Percentiles rank a stretch among this genome's conserved stretches.
Evolutionary conservation across 2,888 invertebrate species (phyloP).

Genomic region (Pterostichus madidus): DNA sequence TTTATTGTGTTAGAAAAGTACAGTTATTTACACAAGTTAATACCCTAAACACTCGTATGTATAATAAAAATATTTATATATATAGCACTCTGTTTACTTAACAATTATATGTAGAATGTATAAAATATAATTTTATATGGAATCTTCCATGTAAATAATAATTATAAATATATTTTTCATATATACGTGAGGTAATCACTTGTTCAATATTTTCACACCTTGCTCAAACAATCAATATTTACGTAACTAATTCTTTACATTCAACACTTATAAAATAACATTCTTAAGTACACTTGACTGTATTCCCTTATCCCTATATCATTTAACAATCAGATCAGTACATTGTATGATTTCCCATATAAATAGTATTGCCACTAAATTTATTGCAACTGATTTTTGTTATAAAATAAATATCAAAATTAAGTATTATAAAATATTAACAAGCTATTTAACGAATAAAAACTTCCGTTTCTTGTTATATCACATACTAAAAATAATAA

Average conservation of each 20-base stretch:
- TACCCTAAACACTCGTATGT: slow-evolving; percentile 62
- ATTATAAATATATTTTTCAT: slow-evolving; percentile 62
- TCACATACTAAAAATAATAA: slow-evolving; percentile 55
- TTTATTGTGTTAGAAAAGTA: slow-evolving; percentile 70
- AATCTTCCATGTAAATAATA: slow-evolving; percentile 56
- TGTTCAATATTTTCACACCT: slow-evolving; percentile 51
- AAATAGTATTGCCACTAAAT: slow-evolving; percentile 53
- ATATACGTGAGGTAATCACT: slow-evolving; percentile 53
- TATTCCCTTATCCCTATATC: slow-evolving; percentile 49
- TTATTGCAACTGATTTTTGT: slow-evolving; percentile 47
- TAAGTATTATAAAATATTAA: slow-evolving; percentile 48
- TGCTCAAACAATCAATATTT: slow-evolving; percentile 30
- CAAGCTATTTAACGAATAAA: slow-evolving; percentile 4
- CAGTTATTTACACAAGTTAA: slow-evolving; percentile 67
- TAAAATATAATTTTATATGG: slow-evolving; percentile 64
- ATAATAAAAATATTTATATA: slow-evolving; percentile 62
- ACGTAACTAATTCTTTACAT: slow-evolving; percentile 36
- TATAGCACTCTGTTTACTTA: slow-evolving; percentile 65
- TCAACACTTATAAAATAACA: slow-evolving; percentile 39
- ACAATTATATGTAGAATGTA: slow-evolving; percentile 55
- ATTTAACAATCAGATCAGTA: slow-evolving; percentile 42
- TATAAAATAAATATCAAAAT: slow-evolving; percentile 44
- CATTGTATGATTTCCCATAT: slow-evolving; percentile 12
- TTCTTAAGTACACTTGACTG: slow-evolving; percentile 61
- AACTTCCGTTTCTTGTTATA: slow-evolving; percentile 19